Evolutionary conservation across 2,113 vertebrate genomes (phyloP).

Genomic region (Pterocles burchelli): DNA sequence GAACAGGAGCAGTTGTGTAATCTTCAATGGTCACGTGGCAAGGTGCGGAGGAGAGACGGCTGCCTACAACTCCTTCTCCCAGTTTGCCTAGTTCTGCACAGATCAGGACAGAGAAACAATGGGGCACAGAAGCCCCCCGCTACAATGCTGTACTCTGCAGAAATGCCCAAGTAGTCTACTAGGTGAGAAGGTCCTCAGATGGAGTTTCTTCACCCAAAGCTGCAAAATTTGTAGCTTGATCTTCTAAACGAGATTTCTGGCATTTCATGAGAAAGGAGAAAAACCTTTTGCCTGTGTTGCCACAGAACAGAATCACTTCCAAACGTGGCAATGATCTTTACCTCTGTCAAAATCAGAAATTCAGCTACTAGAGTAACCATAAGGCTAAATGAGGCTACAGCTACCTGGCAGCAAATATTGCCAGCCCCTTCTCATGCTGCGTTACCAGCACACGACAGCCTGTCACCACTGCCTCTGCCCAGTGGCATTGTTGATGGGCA

Average conservation of each 20-base stretch:
- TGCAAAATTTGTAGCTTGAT: background rate
- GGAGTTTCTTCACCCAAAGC: background rate
- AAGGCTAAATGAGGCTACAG: background rate
- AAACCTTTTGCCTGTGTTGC: background rate
- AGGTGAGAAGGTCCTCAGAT: background rate
- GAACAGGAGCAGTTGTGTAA: conserved; percentile 30
- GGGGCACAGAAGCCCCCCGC: background rate
- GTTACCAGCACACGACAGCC: background rate
- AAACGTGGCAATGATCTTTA: background rate
- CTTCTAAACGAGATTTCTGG: background rate
- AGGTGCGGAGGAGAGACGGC: background rate
- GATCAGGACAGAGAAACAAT: background rate
- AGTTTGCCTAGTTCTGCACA: background rate
- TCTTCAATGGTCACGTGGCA: background rate
- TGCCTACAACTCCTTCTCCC: background rate
- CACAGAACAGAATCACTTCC: background rate
- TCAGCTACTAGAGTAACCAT: background rate
- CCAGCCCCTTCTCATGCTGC: background rate
- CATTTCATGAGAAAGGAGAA: background rate
- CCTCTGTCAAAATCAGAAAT: background rate
- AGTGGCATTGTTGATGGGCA: background rate
- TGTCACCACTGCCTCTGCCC: background rate
- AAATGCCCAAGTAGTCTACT: background rate
- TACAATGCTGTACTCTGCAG: background rate
- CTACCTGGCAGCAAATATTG: background rate